These are phyloP conservation scores for Protobothrops mucrosquamatus DNA, from an alignment of 2,113 vertebrate species.

Conservation along the genomic window DNA sequence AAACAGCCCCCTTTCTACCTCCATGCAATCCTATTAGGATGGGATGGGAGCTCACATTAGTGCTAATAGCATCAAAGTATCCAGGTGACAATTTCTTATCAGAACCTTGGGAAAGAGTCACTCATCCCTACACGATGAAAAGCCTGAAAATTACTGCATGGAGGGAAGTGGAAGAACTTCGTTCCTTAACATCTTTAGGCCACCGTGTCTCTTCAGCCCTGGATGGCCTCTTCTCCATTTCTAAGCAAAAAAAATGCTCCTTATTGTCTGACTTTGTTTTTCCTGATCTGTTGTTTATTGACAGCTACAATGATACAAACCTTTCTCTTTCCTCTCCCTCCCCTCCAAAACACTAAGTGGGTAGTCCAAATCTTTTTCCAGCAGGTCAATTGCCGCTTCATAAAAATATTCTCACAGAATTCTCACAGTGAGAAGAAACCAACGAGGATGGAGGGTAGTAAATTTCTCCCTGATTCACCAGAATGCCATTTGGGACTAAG, in stretches of 20 bases:
- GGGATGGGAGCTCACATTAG: background rate
- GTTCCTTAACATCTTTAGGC: background rate
- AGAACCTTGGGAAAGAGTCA: background rate
- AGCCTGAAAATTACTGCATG: background rate
- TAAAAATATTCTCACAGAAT: background rate
- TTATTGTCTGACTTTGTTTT: background rate
- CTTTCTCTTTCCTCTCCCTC: background rate
- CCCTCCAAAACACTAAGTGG: background rate
- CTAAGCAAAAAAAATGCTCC: background rate
- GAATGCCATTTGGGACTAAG: background rate
- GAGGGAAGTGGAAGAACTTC: too few relatives aligned
- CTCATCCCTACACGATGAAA: background rate
- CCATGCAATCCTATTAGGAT: background rate
- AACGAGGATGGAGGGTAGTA: background rate
- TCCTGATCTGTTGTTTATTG: background rate
- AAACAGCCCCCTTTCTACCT: background rate
- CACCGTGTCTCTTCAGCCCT: background rate
- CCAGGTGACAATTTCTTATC: background rate
- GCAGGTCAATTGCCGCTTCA: background rate
- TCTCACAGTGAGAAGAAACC: background rate
- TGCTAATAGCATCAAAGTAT: background rate
- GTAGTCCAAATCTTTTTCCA: background rate
- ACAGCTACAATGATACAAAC: background rate
- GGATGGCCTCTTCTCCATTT: background rate
- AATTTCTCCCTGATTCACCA: background rate